Base-by-base conservation (phyloP, 2,797 vertebrate species). In the Bufotes viridis region DNA sequence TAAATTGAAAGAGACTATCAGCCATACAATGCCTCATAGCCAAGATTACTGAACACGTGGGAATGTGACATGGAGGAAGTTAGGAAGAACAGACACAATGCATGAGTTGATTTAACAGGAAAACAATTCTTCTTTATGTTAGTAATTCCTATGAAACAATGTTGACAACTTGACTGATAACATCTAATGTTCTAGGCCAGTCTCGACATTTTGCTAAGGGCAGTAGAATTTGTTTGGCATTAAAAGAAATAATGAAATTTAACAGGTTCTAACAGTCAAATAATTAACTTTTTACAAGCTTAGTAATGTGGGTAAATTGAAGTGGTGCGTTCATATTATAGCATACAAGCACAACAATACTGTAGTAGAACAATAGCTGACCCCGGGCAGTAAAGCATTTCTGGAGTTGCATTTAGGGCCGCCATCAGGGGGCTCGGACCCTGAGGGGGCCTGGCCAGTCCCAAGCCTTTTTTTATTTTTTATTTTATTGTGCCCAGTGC, bases 231-330 rank as follows among this genome's bases (percentile, higher is more conserved):
- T 67, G 49, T 75, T 34, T 58, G 12, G 57, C 53, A 61, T 29
- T 86, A 60, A n/a, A 22, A 76, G 18, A 65, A 85, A 85, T 61
- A n/a, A 51, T 75, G 34, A 85, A 65, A 51, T 61, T 20, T 78
- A 78, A 78, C 63, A 65, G n/a, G 61, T 69, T 67, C 29, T 53
- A 86, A 79, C 51, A 55, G 8, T 67, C 18, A 67, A 78, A 69
- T 75, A 84, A 72, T 74, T 11, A 53, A 7, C 1, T 51, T 86
- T 84, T 86, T 86, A 86, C 75, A 86, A 79, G 84, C 75, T 42
- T 55, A n/a, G 13, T 65, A 86, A 14, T 63, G 49, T 42, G 65
- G 22, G 57, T 58, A 86, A 85, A 65, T 4, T 26, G 22, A 34
- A 69, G 75, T n/a, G 65, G 7, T 72, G 67, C 67, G 18, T 8